Evolutionary conservation across 37 sponge, comb jelly and placozoan species (phyloP).

Genomic region (Spongia lamella): DNA sequence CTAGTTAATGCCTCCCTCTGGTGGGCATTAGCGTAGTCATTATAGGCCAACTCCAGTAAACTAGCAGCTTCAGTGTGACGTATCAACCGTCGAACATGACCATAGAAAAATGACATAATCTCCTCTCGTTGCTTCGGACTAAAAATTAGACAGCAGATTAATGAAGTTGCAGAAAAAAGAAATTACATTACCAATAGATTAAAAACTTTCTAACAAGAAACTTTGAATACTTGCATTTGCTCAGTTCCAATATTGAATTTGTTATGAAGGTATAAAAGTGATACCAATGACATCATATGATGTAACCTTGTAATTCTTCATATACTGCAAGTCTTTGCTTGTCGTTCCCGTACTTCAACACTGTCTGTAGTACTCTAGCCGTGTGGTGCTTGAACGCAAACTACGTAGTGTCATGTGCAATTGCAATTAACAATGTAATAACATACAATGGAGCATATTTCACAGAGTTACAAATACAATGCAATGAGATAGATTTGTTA

Average conservation of each 20-base stretch:
- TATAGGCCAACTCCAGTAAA: constrained; percentile 88
- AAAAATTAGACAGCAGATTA: constrained; percentile 6
- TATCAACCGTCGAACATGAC: constrained; percentile 61
- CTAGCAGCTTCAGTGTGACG: constrained; percentile 84
- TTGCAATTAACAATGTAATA: too few species aligned
- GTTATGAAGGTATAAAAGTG: neutral
- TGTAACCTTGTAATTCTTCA: constrained; percentile 67
- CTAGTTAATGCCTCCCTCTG: constrained; percentile 73
- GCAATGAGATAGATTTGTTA: too few species aligned
- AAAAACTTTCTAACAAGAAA: constrained; percentile 79
- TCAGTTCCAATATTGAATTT: constrained; percentile 72
- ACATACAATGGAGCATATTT: too few species aligned
- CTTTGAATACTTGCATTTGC: constrained; percentile 87
- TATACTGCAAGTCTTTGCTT: constrained; percentile 58
- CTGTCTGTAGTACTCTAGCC: constrained; percentile 78
- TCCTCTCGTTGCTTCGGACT: constrained; percentile 40
- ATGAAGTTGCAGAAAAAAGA: neutral
- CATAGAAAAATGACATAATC: constrained; percentile 55
- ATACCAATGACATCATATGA: too few species aligned
- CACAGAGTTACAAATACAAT: too few species aligned
- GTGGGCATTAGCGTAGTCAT: constrained; percentile 77
- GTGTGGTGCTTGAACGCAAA: constrained; percentile 81
- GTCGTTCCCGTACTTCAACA: constrained; percentile 75
- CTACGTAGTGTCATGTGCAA: too few species aligned
- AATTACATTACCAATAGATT: constrained; percentile 70